These are phyloP conservation scores for Grammomys dolichurus DNA, from an alignment of 2,113 vertebrate species.

Conservation along the genomic window DNA sequence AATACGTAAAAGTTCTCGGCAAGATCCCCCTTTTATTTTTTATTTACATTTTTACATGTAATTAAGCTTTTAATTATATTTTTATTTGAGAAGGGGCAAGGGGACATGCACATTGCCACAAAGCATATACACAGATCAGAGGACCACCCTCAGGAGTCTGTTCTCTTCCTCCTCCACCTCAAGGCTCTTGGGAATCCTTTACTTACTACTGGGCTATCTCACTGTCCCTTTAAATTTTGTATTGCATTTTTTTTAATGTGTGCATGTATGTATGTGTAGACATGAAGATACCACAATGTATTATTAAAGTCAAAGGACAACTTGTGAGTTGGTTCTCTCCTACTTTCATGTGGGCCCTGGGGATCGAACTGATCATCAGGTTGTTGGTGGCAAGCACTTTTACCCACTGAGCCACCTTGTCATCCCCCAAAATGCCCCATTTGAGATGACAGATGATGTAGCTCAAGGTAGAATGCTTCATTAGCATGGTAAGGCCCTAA, in stretches of 20 bases:
- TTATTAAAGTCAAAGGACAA: not conserved
- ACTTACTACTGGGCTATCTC: not conserved
- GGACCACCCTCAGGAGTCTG: not conserved
- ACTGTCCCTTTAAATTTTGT: not conserved
- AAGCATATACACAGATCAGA: not conserved
- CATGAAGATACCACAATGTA: not conserved
- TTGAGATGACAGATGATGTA: not conserved
- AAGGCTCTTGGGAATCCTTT: not conserved
- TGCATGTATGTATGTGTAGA: not conserved
- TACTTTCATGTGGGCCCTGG: not conserved
- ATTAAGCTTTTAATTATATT: not conserved
- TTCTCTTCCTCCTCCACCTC: not conserved
- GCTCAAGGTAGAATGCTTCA: not conserved
- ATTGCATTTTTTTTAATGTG: not conserved
- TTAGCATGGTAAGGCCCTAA: not conserved
- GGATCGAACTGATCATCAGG: not conserved
- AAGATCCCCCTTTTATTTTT: not conserved
- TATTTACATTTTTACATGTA: not conserved
- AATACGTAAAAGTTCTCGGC: not conserved
- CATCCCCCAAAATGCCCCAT: not conserved
- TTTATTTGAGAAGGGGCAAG: not conserved
- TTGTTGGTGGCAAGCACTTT: not conserved
- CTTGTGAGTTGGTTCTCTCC: not conserved
- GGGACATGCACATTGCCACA: not conserved
- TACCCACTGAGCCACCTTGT: not conserved